A percentile compares a stretch with the other conserved stretches of the same genome.
Conservation (phyloP, 2,888 invertebrate genomes). For the Neoaliturus tenellus region DNA sequence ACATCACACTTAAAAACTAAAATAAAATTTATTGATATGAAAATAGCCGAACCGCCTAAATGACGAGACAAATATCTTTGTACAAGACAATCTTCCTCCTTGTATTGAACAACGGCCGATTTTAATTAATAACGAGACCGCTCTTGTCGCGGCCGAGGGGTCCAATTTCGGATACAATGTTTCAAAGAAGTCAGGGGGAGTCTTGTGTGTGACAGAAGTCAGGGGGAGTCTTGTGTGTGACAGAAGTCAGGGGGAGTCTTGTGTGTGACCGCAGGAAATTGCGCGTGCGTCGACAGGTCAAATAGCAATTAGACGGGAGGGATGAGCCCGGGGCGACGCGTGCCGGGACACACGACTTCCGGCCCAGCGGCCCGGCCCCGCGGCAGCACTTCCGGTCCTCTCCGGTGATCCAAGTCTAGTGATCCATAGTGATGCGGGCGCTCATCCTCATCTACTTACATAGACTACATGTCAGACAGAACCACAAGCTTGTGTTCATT, state of each 20-base stretch:
- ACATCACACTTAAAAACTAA: no score
- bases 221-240: neutral
- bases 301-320: constrained; percentile 20
- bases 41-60: no score
- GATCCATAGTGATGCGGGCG: no score
- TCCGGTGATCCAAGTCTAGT: no score
- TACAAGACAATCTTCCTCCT: no score
- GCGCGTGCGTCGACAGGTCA: constrained; percentile 30
- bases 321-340: neutral
- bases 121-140: neutral
- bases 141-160: neutral
- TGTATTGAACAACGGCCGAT: no score
- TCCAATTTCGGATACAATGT: neutral
- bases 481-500: no score
- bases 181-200: neutral
- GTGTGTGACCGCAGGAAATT: constrained; percentile 5
- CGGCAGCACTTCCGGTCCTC: no score
- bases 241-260: neutral
- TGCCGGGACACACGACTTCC: neutral
- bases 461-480: no score
- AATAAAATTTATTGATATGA: no score
- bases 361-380: neutral
- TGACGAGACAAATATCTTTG: no score
- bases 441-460: no score
- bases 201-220: neutral